Evolutionary conservation across 1,140 invertebrate species (phyloP).

Genomic region (Metaphire vulgaris): DNA sequence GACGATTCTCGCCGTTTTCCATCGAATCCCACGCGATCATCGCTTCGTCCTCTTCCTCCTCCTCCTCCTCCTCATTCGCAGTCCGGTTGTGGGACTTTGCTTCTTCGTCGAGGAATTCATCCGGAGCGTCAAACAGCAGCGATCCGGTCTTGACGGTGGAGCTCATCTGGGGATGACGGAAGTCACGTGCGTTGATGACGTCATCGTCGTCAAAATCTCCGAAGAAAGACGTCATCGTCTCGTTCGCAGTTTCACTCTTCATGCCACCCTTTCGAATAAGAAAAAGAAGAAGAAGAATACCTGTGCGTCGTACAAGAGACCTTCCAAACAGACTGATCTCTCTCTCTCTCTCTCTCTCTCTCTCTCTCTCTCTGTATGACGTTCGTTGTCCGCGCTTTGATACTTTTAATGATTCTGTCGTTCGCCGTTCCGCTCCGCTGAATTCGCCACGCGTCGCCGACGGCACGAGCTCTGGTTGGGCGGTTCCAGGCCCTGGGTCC

Average conservation of each 20-base stretch:
- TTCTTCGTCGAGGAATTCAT: too few relatives aligned
- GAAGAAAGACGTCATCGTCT: background rate
- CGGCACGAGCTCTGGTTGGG: background rate
- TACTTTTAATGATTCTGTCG: background rate
- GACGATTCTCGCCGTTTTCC: background rate
- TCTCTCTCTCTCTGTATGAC: too few relatives aligned
- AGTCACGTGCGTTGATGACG: background rate
- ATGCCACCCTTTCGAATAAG: background rate
- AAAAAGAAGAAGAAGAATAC: background rate
- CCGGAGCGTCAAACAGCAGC: background rate
- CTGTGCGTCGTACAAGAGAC: too few relatives aligned
- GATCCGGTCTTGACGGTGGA: background rate
- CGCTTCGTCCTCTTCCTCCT: background rate
- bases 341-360: too few relatives aligned
- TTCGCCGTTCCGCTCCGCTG: background rate
- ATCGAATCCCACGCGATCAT: background rate
- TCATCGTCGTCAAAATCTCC: background rate
- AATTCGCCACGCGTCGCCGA: background rate
- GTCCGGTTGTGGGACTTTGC: background rate
- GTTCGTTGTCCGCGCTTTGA: background rate
- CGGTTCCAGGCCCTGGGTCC: background rate
- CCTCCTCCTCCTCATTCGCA: background rate
- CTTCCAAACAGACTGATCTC: too few relatives aligned
- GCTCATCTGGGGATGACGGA: background rate
- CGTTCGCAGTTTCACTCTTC: background rate